Conservation (phyloP, 2,888 invertebrate genomes). For the Embidobia sp. region DNA sequence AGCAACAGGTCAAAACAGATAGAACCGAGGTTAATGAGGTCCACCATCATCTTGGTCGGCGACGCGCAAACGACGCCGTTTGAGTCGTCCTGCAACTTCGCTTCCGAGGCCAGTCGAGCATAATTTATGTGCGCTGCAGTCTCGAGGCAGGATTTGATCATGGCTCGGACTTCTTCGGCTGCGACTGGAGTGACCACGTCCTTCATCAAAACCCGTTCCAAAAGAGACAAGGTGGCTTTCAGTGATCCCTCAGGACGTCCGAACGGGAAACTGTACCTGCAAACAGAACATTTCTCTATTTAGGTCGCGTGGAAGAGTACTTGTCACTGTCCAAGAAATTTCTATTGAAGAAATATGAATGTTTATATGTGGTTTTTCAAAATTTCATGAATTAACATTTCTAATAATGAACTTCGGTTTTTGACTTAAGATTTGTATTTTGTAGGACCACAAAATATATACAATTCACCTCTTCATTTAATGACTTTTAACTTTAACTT, state of each 20-base stretch:
- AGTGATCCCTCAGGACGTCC: constrained; percentile 99
- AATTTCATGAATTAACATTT: too few relatives aligned
- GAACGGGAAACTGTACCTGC: constrained; percentile 98
- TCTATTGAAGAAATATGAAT: too few relatives aligned
- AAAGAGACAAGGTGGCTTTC: constrained; percentile 96
- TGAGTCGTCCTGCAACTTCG: constrained; percentile 95
- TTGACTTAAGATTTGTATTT: too few relatives aligned
- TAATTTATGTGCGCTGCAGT: constrained; percentile 99
- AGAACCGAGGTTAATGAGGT: constrained; percentile 97
- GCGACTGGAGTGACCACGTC: constrained; percentile 99
- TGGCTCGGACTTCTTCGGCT: constrained; percentile 95
- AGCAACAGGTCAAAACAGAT: constrained; percentile 98
- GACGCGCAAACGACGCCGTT: constrained; percentile 90
- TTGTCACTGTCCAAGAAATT: too few relatives aligned
- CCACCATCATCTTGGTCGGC: constrained; percentile 95
- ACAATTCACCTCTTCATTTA: too few relatives aligned
- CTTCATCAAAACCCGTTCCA: constrained; percentile 99
- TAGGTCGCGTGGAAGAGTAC: too few relatives aligned
- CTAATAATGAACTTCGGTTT: too few relatives aligned
- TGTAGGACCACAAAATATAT: too few relatives aligned
- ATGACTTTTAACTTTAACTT: too few relatives aligned
- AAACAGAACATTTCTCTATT: neutral
- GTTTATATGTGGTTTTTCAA: too few relatives aligned
- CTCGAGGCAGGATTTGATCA: constrained; percentile 98
- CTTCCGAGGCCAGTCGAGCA: constrained; percentile 96